Evolutionary conservation across 2,113 vertebrate species (phyloP).

Genomic region (Myrmecobius fasciatus): DNA sequence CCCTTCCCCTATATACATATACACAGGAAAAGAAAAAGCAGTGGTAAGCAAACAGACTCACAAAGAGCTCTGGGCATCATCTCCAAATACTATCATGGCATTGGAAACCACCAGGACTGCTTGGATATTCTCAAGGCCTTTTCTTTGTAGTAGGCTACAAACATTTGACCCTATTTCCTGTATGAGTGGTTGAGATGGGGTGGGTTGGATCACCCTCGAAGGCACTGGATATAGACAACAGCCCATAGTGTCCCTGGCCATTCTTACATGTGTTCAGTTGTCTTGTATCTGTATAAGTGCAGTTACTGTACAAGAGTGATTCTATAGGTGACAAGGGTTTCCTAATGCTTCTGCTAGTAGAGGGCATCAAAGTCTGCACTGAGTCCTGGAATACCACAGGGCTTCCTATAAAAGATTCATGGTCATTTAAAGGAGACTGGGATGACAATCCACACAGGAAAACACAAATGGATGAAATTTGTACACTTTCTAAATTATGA

Average conservation of each 20-base stretch:
- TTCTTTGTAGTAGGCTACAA: not conserved
- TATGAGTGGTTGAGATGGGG: not conserved
- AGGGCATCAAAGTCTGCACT: not conserved
- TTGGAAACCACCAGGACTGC: not conserved
- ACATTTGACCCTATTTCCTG: not conserved
- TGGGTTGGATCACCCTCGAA: not conserved
- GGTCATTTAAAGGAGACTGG: not conserved
- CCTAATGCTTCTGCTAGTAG: not conserved
- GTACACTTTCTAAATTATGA: not conserved
- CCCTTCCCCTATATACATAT: not conserved
- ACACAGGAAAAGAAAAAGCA: not conserved
- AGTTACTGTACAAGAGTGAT: not conserved
- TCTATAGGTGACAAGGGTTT: not conserved
- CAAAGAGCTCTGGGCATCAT: not conserved
- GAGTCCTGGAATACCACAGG: not conserved
- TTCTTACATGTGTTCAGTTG: not conserved
- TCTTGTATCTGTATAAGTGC: not conserved
- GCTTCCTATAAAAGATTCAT: not conserved
- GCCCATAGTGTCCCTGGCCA: not conserved
- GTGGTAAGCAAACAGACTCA: not conserved
- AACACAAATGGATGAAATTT: not conserved
- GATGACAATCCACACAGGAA: not conserved
- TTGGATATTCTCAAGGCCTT: not conserved
- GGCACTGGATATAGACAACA: not conserved
- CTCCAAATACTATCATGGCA: not conserved